phyloP scores from a whole-genome alignment of 2,888 invertebrate species.

The Ophion ventricosus region DNA sequence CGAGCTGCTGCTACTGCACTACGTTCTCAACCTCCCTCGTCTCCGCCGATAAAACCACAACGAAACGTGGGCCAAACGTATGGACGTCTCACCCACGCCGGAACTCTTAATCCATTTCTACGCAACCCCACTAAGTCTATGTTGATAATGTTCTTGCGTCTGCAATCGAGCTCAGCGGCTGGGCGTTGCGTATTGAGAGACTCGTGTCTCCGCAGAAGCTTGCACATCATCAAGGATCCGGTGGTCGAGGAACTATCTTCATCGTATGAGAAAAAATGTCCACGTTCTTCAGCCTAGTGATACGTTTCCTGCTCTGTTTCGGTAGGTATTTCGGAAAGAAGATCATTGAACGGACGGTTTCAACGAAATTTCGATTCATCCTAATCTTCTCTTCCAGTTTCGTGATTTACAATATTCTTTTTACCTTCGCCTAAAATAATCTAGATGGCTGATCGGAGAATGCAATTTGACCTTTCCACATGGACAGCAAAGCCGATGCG shows the following conservation, averaged over 20 bases:
- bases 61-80: slow-evolving; percentile 33
- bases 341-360: neutral
- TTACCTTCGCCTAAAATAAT: too few species aligned
- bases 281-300: neutral
- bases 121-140: slow-evolving; percentile 51
- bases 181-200: neutral
- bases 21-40: neutral
- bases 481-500: too few species aligned
- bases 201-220: neutral
- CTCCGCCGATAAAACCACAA: slow-evolving; percentile 37
- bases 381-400: too few species aligned
- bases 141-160: neutral
- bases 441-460: too few species aligned
- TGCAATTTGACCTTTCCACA: too few species aligned
- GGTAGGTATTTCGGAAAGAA: neutral
- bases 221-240: neutral
- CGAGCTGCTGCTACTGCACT: neutral
- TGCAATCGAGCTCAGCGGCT: neutral
- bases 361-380: neutral
- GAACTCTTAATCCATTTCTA: slow-evolving; percentile 63
- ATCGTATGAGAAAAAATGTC: neutral
- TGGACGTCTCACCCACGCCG: slow-evolving; percentile 34
- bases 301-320: neutral
- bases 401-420: too few species aligned
- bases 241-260: too few species aligned